Evolutionary conservation across 2,888 invertebrate genomes (phyloP), one percentile per base, ranked within the genome.

Genomic region (Drosophila aldrichi): DNA sequence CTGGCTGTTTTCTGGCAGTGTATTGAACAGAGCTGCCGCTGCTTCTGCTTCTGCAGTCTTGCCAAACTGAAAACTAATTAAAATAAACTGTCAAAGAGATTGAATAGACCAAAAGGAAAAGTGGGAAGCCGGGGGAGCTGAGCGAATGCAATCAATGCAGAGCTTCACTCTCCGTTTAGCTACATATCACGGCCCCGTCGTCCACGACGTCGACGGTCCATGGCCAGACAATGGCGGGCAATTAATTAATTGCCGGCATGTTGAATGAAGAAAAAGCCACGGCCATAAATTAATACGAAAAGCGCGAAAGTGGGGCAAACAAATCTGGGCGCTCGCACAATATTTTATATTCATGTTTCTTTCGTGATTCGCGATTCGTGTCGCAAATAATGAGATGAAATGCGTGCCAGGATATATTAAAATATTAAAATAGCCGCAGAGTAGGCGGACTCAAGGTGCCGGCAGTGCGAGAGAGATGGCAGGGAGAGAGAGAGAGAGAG

Each of bases 261-360:
- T 18, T 32, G 51, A 63, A 36, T 48, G 48, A 48, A 48, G 48
- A 40, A 7, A n/a, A 36, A 36, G 52, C 43, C 36, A 20, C 22
- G 18, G 34, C 51, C 65, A 67, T 66, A 60, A 75, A 76, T 76
- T 49, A 67, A 59, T 70, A 48, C 22, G 59, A 41, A 58, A 49
- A 44, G 34, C 52, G 70, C 40, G 32, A 10, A 66, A 64, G 57
- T 52, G 48, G 58, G 65, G 64, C 61, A 74, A 32, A 29, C 29
- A 29, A 79, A 71, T 67, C 67, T 57, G 66, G 20, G 52, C 48
- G n/a, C 29, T 48, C 60, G 36, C 58, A 63, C 32, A 49, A 32
- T 49, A 85, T 82, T 82, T 85, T 64, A 77, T 79, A 85, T 77
- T 74, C 72, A 85, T 88, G 88, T 86, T 82, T 82, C 76, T 82